Percentiles rank a stretch among this genome's conserved stretches.
phyloP scores from a whole-genome alignment of 2,113 vertebrate genomes.

The Dendrocopos noguchii region DNA sequence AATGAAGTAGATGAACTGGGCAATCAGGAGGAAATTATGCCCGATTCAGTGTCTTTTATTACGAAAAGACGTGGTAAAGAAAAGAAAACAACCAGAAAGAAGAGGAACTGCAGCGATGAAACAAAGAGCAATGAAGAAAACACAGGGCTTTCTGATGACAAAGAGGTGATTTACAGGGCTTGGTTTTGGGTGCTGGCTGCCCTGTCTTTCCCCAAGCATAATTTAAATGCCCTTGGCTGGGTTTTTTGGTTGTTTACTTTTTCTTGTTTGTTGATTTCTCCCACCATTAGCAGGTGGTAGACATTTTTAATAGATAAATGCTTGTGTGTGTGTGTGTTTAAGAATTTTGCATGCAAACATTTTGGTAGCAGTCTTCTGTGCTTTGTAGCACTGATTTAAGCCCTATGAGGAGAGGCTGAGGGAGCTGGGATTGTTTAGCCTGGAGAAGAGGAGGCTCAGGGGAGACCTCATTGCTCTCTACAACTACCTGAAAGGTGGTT shows the following conservation, averaged over 20 bases:
- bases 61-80: constrained; percentile 75
- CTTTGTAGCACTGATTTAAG: not conserved
- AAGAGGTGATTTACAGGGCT: constrained; percentile 27
- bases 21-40: not conserved
- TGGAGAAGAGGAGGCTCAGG: too few species aligned
- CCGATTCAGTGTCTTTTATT: not conserved
- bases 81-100: constrained; percentile 48
- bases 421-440: too few species aligned
- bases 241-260: not conserved
- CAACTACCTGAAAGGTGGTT: too few species aligned
- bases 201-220: not conserved
- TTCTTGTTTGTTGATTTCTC: not conserved
- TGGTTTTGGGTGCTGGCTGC: not conserved
- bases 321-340: accelerated
- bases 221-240: not conserved
- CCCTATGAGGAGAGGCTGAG: too few species aligned
- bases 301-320: not conserved
- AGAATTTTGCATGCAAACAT: not conserved
- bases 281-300: not conserved
- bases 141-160: not conserved
- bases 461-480: too few species aligned
- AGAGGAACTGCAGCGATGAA: not conserved
- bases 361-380: not conserved
- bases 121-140: not conserved
- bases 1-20: not conserved